A percentile compares a stretch with the other conserved stretches of the same genome.
Evolutionary conservation across 2,797 vertebrate species (phyloP).

Genomic region (Onychomys torridus): DNA sequence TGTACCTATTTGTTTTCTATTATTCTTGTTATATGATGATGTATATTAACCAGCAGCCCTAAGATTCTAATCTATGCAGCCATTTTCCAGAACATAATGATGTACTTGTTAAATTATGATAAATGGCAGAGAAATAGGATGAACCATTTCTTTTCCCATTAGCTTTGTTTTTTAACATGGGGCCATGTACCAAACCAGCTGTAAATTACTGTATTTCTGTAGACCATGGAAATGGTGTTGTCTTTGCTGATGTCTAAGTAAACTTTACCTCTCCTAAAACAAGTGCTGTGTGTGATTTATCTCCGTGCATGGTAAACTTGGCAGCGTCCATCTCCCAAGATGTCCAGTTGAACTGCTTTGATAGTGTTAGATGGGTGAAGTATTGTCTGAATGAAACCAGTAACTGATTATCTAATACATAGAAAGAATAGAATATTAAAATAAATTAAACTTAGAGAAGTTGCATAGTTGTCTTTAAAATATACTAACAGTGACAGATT

Average conservation of each 20-base stretch:
- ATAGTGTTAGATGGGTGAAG: background rate
- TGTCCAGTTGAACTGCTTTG: constrained; percentile 20
- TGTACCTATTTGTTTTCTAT: constrained; percentile 79
- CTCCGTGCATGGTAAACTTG: background rate
- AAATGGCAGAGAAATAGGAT: constrained; percentile 80
- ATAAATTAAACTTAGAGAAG: constrained; percentile 56
- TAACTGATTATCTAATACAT: constrained; percentile 6
- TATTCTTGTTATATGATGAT: constrained; percentile 71
- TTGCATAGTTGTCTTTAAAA: background rate
- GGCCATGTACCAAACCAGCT: constrained; percentile 83
- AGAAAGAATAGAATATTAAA: constrained; percentile 47
- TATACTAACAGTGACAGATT: constrained; percentile 31
- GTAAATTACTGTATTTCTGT: constrained; percentile 87
- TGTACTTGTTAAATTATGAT: constrained; percentile 78
- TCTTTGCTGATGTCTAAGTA: constrained; percentile 88
- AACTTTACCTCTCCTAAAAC: constrained; percentile 86
- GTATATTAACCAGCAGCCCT: constrained; percentile 75
- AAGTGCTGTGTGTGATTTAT: constrained; percentile 66
- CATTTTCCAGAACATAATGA: constrained; percentile 84
- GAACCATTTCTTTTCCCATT: constrained; percentile 82
- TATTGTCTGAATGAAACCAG: background rate
- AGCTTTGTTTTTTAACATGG: constrained; percentile 83
- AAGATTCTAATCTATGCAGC: constrained; percentile 82
- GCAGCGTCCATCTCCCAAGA: background rate
- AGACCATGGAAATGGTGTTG: constrained; percentile 84